phyloP scores from a whole-genome alignment of 1,140 invertebrate genomes.

The Meloidogyne exigua region DNA sequence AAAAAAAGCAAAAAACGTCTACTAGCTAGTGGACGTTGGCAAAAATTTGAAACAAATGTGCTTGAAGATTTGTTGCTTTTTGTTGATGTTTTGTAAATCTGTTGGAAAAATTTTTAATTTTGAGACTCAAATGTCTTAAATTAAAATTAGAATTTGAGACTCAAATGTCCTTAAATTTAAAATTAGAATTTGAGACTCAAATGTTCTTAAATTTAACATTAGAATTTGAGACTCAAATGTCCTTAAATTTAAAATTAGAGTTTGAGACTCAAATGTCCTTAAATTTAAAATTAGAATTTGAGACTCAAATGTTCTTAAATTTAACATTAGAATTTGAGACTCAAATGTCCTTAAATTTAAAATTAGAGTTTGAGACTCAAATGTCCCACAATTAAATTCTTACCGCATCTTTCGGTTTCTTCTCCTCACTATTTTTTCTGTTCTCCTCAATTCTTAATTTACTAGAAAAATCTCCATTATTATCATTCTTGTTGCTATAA shows the following conservation, averaged over 20 bases:
- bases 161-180: too few species aligned
- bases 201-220: background rate
- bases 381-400: background rate
- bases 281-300: too few species aligned
- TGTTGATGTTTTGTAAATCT: background rate
- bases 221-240: too few species aligned
- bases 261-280: too few species aligned
- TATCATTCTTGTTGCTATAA: background rate
- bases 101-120: background rate
- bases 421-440: background rate
- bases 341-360: background rate
- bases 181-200: background rate
- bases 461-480: background rate
- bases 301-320: background rate
- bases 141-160: too few species aligned
- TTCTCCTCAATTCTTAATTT: background rate
- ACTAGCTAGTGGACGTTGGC: conserved; percentile 15
- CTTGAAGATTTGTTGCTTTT: background rate
- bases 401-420: background rate
- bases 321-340: too few species aligned
- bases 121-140: background rate
- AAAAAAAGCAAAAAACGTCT: conserved; percentile 30
- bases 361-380: too few species aligned
- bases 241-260: too few species aligned
- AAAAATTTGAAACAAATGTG: conserved; percentile 13